Evolutionary conservation across 2,888 invertebrate species (phyloP).

Genomic region (Platycheirus rosarum): DNA sequence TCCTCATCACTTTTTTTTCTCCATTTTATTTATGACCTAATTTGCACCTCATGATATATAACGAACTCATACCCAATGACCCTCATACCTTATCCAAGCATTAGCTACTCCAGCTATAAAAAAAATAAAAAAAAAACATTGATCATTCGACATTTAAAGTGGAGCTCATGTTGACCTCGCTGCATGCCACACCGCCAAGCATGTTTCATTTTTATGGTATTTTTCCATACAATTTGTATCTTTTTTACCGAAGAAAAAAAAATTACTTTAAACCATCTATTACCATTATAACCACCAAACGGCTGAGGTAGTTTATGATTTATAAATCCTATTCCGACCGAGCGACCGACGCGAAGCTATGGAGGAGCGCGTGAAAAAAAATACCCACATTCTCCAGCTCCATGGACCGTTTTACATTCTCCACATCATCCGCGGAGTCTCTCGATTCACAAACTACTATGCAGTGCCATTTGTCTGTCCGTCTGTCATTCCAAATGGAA

Average conservation of each 20-base stretch:
- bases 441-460: not conserved
- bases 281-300: slow-evolving; percentile 28
- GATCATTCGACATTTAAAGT: slow-evolving; percentile 43
- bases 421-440: slow-evolving; percentile 3
- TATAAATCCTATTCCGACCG: slow-evolving; percentile 49
- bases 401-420: slow-evolving; percentile 28
- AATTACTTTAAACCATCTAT: slow-evolving; percentile 28
- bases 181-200: not conserved
- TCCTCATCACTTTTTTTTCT: not conserved
- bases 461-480: slow-evolving; percentile 38
- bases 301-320: slow-evolving; percentile 47
- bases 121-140: slow-evolving; percentile 10
- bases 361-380: slow-evolving; percentile 6
- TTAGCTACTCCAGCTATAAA: not conserved
- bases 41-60: not conserved
- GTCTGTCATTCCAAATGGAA: slow-evolving; percentile 47
- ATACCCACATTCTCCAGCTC: not conserved
- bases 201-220: not conserved
- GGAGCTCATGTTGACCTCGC: slow-evolving; percentile 52
- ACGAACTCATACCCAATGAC: slow-evolving; percentile 14
- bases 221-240: not conserved
- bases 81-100: not conserved
- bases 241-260: slow-evolving; percentile 2
- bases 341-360: slow-evolving; percentile 10
- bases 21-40: slow-evolving; percentile 20